These are phyloP conservation scores for Myanophis thanlyinensis DNA, from an alignment of 2,113 vertebrate species.

Conservation along the genomic window DNA sequence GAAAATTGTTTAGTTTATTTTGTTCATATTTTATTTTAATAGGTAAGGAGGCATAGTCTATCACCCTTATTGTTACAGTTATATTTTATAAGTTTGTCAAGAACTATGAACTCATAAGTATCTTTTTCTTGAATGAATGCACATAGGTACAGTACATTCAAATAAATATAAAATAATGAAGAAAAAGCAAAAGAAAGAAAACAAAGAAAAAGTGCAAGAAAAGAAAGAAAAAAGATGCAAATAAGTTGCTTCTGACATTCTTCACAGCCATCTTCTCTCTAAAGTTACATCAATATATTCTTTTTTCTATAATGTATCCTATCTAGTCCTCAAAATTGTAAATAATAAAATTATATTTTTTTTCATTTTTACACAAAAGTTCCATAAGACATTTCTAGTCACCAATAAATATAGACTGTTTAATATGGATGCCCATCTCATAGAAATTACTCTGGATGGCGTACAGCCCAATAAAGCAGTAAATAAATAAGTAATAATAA, in stretches of 20 bases:
- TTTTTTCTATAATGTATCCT: not conserved
- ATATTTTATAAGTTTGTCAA: not conserved
- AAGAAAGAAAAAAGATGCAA: not conserved
- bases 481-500: too few species aligned
- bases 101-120: not conserved
- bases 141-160: not conserved
- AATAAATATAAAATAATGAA: not conserved
- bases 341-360: not conserved
- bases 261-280: not conserved
- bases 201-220: not conserved
- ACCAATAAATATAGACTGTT: not conserved
- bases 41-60: not conserved
- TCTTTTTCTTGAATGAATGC: not conserved
- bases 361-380: not conserved
- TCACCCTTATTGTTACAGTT: not conserved
- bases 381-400: not conserved
- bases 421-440: not conserved
- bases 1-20: not conserved
- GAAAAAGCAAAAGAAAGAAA: not conserved
- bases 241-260: not conserved
- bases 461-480: not conserved
- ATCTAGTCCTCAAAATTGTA: not conserved
- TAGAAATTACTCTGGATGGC: not conserved
- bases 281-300: not conserved
- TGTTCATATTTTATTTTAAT: not conserved